phyloP scores from a whole-genome alignment of 1,140 invertebrate genomes.

The Scaptomyza montana region DNA sequence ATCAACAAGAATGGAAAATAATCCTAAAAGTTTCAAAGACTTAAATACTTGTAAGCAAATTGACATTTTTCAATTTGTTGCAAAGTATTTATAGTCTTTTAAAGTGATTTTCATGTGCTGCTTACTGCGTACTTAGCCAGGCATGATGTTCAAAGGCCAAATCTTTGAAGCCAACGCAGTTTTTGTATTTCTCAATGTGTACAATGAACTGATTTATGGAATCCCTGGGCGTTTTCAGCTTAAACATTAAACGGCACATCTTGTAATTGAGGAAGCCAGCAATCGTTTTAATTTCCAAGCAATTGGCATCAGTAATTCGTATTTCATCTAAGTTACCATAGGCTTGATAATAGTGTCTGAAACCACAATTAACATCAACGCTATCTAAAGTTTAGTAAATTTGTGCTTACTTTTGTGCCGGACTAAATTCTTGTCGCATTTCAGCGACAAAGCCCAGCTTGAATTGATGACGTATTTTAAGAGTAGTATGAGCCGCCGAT shows the following conservation, averaged over 20 bases:
- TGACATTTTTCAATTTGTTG: too few species aligned
- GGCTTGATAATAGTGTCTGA: conserved; percentile 95
- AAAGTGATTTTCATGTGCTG: conserved; percentile 7
- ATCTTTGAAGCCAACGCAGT: conserved; percentile 90
- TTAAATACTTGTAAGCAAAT: too few species aligned
- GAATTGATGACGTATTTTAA: conserved; percentile 98
- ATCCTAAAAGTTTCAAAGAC: too few species aligned
- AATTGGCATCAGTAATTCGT: conserved; percentile 94
- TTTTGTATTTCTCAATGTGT: conserved; percentile 95
- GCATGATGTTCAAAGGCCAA: conserved; percentile 97
- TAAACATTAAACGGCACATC: conserved; percentile 95
- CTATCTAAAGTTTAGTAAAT: background rate
- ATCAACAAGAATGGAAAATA: background rate
- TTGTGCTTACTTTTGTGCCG: conserved; percentile 92
- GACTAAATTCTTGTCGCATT: conserved; percentile 93
- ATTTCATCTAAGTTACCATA: conserved; percentile 95
- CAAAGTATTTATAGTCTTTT: background rate
- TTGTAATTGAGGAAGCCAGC: conserved; percentile 98
- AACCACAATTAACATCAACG: conserved; percentile 56
- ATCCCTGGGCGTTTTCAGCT: conserved; percentile 94
- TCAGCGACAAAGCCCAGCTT: conserved; percentile 99
- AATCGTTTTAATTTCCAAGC: conserved; percentile 96
- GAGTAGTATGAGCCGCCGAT: conserved; percentile 94
- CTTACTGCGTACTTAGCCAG: conserved; percentile 98
- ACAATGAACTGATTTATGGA: conserved; percentile 96